These are phyloP conservation scores for Calliphora vomitoria DNA, from an alignment of 2,888 invertebrate species.

Conservation along the genomic window DNA sequence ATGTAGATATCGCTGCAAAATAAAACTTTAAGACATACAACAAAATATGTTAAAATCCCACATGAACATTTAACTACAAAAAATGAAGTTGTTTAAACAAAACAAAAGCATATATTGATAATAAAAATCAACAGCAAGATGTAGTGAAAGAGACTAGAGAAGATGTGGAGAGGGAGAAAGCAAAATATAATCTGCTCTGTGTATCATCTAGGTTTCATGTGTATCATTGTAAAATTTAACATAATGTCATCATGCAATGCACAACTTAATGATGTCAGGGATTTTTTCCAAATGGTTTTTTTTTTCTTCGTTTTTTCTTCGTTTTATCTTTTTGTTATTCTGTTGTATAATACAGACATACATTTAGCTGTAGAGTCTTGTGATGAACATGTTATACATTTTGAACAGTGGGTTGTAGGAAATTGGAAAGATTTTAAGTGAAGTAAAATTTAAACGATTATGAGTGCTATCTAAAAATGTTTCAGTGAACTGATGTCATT, in stretches of 20 bases:
- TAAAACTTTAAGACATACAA: background rate
- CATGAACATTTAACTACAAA: conserved; percentile 14
- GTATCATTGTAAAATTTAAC: conserved; percentile 27
- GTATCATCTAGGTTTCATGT: conserved; percentile 6
- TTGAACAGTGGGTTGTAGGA: too few relatives aligned
- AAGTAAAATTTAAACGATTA: too few relatives aligned
- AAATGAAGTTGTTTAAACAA: background rate
- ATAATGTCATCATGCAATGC: conserved; percentile 51
- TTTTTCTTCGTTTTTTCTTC: background rate
- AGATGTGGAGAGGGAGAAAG: background rate
- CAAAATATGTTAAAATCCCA: conserved; percentile 43
- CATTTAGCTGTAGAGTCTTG: background rate
- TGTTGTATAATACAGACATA: background rate
- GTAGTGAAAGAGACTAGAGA: background rate
- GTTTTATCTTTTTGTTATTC: background rate
- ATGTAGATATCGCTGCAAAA: background rate
- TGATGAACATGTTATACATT: too few relatives aligned
- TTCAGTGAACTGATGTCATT: too few relatives aligned
- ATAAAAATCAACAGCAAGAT: conserved; percentile 30
- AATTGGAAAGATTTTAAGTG: too few relatives aligned
- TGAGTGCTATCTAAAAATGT: too few relatives aligned
- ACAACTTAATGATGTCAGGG: conserved; percentile 55
- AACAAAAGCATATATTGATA: conserved; percentile 12
- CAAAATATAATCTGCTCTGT: background rate
- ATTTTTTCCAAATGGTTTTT: conserved; percentile 17